Evolutionary conservation across 53 echinoderm and acorn worm species (phyloP).

Genomic region (Holothuria scabra): DNA sequence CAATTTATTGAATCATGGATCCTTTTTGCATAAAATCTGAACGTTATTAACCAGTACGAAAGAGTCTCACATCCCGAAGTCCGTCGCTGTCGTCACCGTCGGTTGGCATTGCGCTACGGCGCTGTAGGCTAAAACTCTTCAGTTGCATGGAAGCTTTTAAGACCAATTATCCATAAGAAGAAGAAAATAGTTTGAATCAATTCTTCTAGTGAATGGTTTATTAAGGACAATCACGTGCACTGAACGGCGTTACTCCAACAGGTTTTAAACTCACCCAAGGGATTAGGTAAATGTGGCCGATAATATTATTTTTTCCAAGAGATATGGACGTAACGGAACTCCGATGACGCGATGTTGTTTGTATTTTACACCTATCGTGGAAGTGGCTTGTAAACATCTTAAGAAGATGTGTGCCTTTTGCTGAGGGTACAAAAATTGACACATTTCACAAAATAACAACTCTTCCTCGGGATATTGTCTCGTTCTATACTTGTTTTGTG

Average conservation of each 20-base stretch:
- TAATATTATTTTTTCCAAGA: conserved; percentile 19
- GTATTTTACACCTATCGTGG: too few relatives aligned
- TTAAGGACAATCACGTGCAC: background rate
- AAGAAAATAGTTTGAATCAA: conserved; percentile 18
- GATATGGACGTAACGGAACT: conserved; percentile 26
- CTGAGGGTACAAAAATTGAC: too few relatives aligned
- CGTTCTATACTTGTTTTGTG: too few relatives aligned
- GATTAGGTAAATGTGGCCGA: conserved; percentile 25
- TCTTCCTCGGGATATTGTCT: too few relatives aligned
- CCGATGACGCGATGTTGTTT: background rate
- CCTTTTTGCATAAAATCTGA: too few relatives aligned
- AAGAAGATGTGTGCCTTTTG: too few relatives aligned
- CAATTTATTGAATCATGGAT: too few relatives aligned
- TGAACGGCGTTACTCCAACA: background rate
- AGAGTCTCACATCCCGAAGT: too few relatives aligned
- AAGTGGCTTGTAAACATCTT: too few relatives aligned
- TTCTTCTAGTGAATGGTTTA: background rate
- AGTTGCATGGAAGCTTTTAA: conserved; percentile 31
- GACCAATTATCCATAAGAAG: conserved; percentile 27
- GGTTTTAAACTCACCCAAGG: conserved; percentile 32
- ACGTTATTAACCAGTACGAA: too few relatives aligned
- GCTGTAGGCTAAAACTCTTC: conserved; percentile 39
- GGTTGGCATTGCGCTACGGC: conserved; percentile 1
- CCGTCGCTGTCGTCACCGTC: too few relatives aligned
- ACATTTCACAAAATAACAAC: too few relatives aligned